Conservation (phyloP, 2,113 vertebrate species). For the Takifugu flavidus region DNA sequence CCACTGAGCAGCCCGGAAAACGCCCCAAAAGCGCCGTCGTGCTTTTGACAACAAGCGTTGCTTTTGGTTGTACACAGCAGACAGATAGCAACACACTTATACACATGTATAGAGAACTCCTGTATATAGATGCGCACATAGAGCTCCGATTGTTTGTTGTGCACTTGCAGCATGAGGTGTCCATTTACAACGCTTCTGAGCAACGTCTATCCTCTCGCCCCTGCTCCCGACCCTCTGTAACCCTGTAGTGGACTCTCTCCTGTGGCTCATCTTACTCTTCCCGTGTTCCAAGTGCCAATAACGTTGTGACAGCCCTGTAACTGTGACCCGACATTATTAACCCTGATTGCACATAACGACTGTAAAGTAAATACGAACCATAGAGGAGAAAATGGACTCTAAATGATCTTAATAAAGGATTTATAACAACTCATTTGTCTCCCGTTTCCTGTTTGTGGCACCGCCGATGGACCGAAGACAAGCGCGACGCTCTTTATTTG, state of each 20-base stretch:
- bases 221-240: slow-evolving; percentile 69
- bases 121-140: slow-evolving; percentile 80
- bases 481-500: no score
- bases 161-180: slow-evolving; percentile 83
- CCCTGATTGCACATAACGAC: slow-evolving; percentile 92
- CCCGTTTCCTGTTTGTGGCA: not conserved
- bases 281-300: slow-evolving; percentile 90
- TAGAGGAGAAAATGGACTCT: slow-evolving; percentile 77
- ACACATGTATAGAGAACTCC: slow-evolving; percentile 76
- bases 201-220: slow-evolving; percentile 55
- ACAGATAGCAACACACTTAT: slow-evolving; percentile 59
- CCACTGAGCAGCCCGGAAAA: no score
- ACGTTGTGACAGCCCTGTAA: slow-evolving; percentile 84
- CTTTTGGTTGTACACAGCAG: no score
- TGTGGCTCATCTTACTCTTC: slow-evolving; percentile 74
- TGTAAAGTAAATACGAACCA: slow-evolving; percentile 81
- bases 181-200: slow-evolving; percentile 72
- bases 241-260: slow-evolving; percentile 66
- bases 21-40: no score
- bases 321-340: slow-evolving; percentile 84
- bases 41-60: slow-evolving; percentile 15
- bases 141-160: slow-evolving; percentile 79
- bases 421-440: slow-evolving; percentile 80
- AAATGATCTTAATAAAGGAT: slow-evolving; percentile 85
- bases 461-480: not conserved